Conservation (phyloP, 2,888 invertebrate species). For the Drosophila stalkeri region DNA sequence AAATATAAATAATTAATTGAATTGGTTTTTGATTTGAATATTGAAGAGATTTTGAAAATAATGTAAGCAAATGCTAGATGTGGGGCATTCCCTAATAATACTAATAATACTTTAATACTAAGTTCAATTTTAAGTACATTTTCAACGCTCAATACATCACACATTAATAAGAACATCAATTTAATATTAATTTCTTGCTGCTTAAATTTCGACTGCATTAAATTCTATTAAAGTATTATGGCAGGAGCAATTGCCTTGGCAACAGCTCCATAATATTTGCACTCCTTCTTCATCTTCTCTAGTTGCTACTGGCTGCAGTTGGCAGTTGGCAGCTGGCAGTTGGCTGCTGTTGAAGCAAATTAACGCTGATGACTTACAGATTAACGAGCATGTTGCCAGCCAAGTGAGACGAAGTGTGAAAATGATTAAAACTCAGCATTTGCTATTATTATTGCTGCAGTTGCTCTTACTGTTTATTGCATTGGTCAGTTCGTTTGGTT, state of each 20-base stretch:
- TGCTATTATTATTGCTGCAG: slow-evolving; percentile 18
- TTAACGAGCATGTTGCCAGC: slow-evolving; percentile 53
- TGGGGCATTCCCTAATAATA: too few relatives aligned
- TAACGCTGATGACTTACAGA: slow-evolving; percentile 64
- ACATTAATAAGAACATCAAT: slow-evolving; percentile 1
- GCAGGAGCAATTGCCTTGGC: slow-evolving; percentile 21
- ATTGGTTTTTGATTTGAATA: neutral
- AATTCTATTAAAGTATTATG: neutral
- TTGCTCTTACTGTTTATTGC: neutral
- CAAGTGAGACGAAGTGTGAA: slow-evolving; percentile 64
- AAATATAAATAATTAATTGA: neutral
- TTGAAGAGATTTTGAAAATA: neutral
- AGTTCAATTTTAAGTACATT: too few relatives aligned
- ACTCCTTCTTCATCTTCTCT: neutral
- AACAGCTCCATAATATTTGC: slow-evolving; percentile 6
- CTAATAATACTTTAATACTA: too few relatives aligned
- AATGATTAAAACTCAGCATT: slow-evolving; percentile 56
- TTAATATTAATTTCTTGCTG: neutral
- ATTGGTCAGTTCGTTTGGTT: slow-evolving; percentile 20
- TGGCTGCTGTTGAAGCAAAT: slow-evolving; percentile 53
- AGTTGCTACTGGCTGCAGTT: slow-evolving; percentile 20
- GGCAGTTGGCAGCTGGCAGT: slow-evolving; percentile 28
- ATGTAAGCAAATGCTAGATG: too few relatives aligned
- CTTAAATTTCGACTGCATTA: neutral
- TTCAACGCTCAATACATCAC: too few relatives aligned